phyloP scores from a whole-genome alignment of 1,140 invertebrate genomes.

The Phocides pigmalion region DNA sequence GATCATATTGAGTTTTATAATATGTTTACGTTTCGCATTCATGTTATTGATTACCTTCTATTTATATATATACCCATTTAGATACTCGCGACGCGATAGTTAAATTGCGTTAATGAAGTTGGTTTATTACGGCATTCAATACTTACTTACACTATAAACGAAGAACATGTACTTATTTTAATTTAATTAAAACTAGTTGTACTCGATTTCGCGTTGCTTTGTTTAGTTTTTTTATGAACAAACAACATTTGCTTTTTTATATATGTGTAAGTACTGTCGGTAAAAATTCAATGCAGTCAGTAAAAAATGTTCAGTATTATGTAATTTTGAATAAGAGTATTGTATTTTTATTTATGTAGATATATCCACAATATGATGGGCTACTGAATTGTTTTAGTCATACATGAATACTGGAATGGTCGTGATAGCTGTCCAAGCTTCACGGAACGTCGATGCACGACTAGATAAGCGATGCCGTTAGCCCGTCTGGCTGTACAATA shows the following conservation, averaged over 20 bases:
- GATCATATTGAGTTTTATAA: slow-evolving; percentile 6
- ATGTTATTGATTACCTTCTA: neutral
- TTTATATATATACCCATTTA: neutral
- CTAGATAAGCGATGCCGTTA: slow-evolving; percentile 67
- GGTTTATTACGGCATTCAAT: neutral
- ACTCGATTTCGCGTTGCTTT: too few relatives aligned
- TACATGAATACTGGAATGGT: slow-evolving; percentile 1
- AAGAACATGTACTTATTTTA: too few relatives aligned
- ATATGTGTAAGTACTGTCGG: too few relatives aligned
- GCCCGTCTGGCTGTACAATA: slow-evolving; percentile 70
- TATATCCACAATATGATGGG: neutral
- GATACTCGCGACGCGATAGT: neutral
- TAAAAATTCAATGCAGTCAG: too few relatives aligned
- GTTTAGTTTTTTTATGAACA: too few relatives aligned
- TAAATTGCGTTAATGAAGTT: neutral
- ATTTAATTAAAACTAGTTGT: too few relatives aligned
- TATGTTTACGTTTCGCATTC: slow-evolving; percentile 10
- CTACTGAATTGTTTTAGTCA: neutral
- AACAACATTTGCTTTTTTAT: too few relatives aligned
- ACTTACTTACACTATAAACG: neutral
- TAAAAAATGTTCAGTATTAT: neutral
- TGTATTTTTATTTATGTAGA: too few relatives aligned
- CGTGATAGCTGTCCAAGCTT: slow-evolving; percentile 22
- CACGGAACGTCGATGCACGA: slow-evolving; percentile 49
- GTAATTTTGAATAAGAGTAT: too few relatives aligned